phyloP scores from a whole-genome alignment of 2,888 invertebrate genomes.

The Tiliacea citrago region DNA sequence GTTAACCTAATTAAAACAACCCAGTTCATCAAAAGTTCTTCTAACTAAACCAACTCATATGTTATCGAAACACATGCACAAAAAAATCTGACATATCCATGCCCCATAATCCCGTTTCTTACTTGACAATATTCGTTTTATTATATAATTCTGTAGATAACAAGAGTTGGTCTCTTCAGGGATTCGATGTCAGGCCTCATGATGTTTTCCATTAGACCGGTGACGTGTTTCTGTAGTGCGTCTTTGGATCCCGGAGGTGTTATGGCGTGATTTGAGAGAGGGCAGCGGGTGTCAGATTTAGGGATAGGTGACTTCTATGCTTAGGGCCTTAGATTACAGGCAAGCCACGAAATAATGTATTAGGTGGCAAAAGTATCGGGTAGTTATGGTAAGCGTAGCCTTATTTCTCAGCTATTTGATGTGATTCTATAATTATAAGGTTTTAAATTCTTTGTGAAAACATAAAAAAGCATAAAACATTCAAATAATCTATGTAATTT shows the following conservation, averaged over 20 bases:
- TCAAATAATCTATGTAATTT: no score
- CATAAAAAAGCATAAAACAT: no score
- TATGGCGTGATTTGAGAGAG: no score
- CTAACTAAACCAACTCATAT: no score
- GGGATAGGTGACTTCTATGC: not conserved
- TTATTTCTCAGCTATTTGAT: no score
- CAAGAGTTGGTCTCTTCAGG: conserved; percentile 67
- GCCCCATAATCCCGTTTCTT: conserved; percentile 1
- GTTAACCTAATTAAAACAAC: not conserved
- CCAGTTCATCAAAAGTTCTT: not conserved
- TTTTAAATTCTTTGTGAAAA: no score
- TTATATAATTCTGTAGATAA: conserved; percentile 71
- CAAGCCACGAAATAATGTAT: not conserved
- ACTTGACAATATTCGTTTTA: conserved; percentile 55
- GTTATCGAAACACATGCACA: no score
- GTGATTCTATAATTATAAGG: no score
- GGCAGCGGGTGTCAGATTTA: not conserved
- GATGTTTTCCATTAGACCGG: conserved; percentile 83
- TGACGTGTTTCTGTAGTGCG: conserved; percentile 76
- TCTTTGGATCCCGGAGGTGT: no score
- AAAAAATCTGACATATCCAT: conserved; percentile 1
- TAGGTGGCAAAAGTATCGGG: not conserved
- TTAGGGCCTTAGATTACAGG: not conserved
- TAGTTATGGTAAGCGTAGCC: not conserved
- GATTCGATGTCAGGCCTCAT: conserved; percentile 77